Evolutionary conservation across 2,113 vertebrate species (phyloP), one percentile per base, ranked within the genome.

Genomic region (Falco punctatus): DNA sequence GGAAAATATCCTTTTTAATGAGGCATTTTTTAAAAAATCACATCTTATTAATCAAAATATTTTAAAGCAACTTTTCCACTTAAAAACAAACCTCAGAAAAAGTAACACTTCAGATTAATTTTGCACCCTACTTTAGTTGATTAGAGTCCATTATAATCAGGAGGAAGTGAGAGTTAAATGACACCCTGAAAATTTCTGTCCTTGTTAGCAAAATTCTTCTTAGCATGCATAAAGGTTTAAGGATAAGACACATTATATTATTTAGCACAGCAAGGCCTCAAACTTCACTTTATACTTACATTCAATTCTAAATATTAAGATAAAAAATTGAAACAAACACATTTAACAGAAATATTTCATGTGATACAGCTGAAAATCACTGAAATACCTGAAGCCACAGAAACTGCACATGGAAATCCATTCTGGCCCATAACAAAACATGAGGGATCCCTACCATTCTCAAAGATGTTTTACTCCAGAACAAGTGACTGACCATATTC

Each of bases 81-180:
- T 67, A n/a, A 58, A 94, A 67, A 42, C 10, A 51, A 62, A 49
- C 21, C 24, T 81, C 44, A 62, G 30, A 48, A 73, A 33, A 55
- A 65, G 21, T 54, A 90, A 82, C 30, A 65, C 66, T 94, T 92
- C 49, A 77, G 54, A 5, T 33, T 81, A 94, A 64, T 84, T 78
- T 62, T 91, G 18, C 26, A 55, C 1, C 5, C 13, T 65, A 28
- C 15, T 6, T 62, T 86, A 40, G 32, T 2, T 87, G 70, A 84
- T 96, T 81, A 61, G 17, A 80, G 42, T 88, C 57, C 65, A 59
- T 91, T 89, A 81, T 64, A 84, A 89, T 87, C 77, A 92, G 27
- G 27, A 51, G 55, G 32, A 89, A 59, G 9, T 49, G 57, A 62
- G 24, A 80, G 15, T 35, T 64, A 71, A 92, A 66, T 55, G 28